These are phyloP conservation scores for Limnothrissa miodon DNA, from an alignment of 2,113 vertebrate species.

Conservation along the genomic window DNA sequence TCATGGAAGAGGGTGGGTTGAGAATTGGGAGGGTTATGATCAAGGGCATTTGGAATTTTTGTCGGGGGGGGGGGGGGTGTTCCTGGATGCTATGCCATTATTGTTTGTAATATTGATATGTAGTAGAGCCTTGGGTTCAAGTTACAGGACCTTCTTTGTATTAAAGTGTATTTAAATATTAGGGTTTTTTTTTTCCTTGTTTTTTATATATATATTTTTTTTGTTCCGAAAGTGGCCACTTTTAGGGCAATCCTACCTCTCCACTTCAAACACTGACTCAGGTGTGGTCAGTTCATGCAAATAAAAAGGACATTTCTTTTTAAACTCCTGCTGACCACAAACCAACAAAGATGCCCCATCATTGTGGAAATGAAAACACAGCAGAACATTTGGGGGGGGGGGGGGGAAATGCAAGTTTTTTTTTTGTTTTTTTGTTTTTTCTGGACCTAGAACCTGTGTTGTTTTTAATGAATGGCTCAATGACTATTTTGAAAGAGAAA, in stretches of 20 bases:
- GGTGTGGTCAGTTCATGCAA: background rate
- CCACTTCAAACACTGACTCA: background rate
- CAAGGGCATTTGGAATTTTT: slow-evolving; percentile 54
- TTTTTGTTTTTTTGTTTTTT: background rate
- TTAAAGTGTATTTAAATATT: slow-evolving; percentile 20
- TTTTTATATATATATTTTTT: background rate
- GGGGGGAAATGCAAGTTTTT: background rate
- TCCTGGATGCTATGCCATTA: slow-evolving; percentile 11
- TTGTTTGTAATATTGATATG: slow-evolving; percentile 12
- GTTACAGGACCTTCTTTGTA: slow-evolving; percentile 18
- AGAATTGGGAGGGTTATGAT: slow-evolving; percentile 46
- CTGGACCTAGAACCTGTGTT: slow-evolving; percentile 2
- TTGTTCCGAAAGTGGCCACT: background rate
- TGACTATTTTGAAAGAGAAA: background rate
- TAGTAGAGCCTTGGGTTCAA: slow-evolving; percentile 13
- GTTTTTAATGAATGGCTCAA: background rate
- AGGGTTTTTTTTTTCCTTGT: slow-evolving; percentile 50
- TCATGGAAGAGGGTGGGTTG: slow-evolving; percentile 30
- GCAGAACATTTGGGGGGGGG: background rate
- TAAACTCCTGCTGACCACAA: background rate
- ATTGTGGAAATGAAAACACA: background rate
- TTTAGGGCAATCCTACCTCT: slow-evolving; percentile 14
- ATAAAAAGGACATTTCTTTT: background rate
- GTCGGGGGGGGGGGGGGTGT: background rate
- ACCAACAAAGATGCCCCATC: background rate